A percentile compares a stretch with the other conserved stretches of the same genome.
These are phyloP conservation scores for Exephanes ischioxanthus DNA, from an alignment of 2,888 invertebrate species.

Conservation along the genomic window DNA sequence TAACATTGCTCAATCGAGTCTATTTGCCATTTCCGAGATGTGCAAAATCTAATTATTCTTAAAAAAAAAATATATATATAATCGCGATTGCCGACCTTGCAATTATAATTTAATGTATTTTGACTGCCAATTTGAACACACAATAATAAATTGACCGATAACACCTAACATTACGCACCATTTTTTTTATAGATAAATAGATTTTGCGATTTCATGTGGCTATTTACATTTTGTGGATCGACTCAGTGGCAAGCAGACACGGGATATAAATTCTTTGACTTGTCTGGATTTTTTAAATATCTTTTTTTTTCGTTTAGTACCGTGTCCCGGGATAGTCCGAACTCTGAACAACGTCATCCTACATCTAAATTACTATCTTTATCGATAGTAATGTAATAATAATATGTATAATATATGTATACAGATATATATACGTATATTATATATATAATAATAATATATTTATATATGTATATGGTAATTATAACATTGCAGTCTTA, in stretches of 20 bases:
- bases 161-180: background rate
- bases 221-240: slow-evolving; percentile 32
- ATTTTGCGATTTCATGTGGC: slow-evolving; percentile 18
- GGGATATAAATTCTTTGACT: slow-evolving; percentile 20
- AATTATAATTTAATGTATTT: background rate
- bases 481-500: slow-evolving; percentile 78
- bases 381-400: slow-evolving; percentile 41
- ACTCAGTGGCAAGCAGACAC: slow-evolving; percentile 49
- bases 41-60: slow-evolving; percentile 34
- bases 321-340: slow-evolving; percentile 64
- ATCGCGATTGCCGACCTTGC: background rate
- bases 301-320: slow-evolving; percentile 52
- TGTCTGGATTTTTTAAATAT: slow-evolving; percentile 5
- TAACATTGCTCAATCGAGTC: slow-evolving; percentile 5
- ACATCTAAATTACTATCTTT: slow-evolving; percentile 50
- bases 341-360: slow-evolving; percentile 59
- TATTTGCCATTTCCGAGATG: slow-evolving; percentile 14
- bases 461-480: slow-evolving; percentile 68
- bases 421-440: slow-evolving; percentile 20
- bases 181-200: slow-evolving; percentile 29
- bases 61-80: slow-evolving; percentile 21
- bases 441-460: slow-evolving; percentile 61
- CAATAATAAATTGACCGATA: background rate
- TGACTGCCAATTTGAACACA: background rate
- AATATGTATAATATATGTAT: slow-evolving; percentile 38